phyloP scores from a whole-genome alignment of 2,797 vertebrate genomes.

The Sphenopsis melanotis region DNA sequence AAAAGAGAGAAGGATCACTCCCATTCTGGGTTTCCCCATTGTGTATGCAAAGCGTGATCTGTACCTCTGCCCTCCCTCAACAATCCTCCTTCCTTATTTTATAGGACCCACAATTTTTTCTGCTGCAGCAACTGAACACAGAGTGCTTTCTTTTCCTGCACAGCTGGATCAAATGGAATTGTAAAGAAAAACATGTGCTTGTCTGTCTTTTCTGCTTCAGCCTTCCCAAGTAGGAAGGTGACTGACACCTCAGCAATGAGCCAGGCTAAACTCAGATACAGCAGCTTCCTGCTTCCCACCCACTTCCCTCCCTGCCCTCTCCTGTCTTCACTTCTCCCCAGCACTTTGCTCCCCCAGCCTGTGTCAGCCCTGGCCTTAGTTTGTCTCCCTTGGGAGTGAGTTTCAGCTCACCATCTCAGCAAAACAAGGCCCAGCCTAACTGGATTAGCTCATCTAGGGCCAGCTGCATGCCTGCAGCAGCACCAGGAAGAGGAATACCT shows the following conservation, averaged over 20 bases:
- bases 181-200: not conserved
- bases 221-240: not conserved
- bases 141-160: not conserved
- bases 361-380: not conserved
- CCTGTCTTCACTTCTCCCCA: not conserved
- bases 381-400: too few relatives aligned
- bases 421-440: not conserved
- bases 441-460: not conserved
- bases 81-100: not conserved
- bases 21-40: not conserved
- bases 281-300: not conserved
- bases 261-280: not conserved
- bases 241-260: not conserved
- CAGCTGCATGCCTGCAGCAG: not conserved
- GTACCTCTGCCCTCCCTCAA: not conserved
- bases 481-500: not conserved
- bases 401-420: not conserved
- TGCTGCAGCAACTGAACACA: not conserved
- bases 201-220: not conserved
- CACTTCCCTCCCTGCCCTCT: not conserved
- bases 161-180: not conserved
- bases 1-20: not conserved
- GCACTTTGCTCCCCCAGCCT: not conserved
- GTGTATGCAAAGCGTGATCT: not conserved
- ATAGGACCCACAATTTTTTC: fast-evolving